Percentiles rank a stretch among this genome's conserved stretches.
phyloP scores from a whole-genome alignment of 2,888 invertebrate genomes.

The Lamellibrachia satsuma region DNA sequence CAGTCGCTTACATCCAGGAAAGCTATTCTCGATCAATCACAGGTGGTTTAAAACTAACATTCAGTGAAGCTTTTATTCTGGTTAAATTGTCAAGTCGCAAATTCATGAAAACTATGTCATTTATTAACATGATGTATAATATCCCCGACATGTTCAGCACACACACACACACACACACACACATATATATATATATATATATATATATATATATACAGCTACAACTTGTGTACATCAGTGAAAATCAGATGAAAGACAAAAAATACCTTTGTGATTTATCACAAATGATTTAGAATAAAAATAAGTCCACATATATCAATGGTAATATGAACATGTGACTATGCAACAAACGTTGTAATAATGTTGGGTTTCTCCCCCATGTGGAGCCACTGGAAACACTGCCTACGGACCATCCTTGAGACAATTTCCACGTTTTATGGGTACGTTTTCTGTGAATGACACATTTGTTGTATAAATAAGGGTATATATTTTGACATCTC shows the following conservation, averaged over 20 bases:
- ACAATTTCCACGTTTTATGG: no score
- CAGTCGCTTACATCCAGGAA: no score
- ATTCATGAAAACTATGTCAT: background rate
- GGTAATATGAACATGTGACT: background rate
- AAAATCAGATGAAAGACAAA: background rate
- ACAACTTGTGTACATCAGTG: background rate
- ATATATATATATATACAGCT: background rate
- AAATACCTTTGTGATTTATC: background rate
- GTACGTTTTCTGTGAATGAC: no score
- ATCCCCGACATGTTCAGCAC: background rate
- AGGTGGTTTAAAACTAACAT: no score
- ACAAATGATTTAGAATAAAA: background rate
- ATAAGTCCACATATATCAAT: background rate
- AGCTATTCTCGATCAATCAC: no score
- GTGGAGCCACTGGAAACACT: no score
- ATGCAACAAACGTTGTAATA: background rate
- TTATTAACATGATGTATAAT: background rate
- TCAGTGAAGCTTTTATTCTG: no score
- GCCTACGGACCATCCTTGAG: no score
- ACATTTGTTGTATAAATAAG: no score
- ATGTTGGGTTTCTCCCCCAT: background rate
- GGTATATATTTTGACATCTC: no score
- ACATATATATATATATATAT: background rate
- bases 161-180: background rate
- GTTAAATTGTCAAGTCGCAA: background rate